A percentile compares a stretch with the other conserved stretches of the same genome.
Conservation (phyloP, 1,140 invertebrate genomes). For the Pararge aegeria region DNA sequence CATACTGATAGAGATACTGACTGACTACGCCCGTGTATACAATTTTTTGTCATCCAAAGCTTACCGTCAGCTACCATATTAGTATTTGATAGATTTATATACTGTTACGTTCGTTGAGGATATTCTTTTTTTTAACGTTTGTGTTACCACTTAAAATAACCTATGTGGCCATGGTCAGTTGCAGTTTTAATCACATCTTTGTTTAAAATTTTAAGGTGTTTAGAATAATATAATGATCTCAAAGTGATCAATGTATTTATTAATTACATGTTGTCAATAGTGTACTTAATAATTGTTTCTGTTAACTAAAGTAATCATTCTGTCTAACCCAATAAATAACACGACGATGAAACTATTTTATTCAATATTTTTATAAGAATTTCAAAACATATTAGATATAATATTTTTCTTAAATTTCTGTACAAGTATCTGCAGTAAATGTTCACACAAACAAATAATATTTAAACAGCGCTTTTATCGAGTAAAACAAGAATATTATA, state of each 20-base stretch:
- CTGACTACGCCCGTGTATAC: slow-evolving; percentile 12
- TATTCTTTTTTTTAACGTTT: slow-evolving; percentile 40
- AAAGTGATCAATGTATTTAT: slow-evolving; percentile 76
- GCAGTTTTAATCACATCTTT: slow-evolving; percentile 39
- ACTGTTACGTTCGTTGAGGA: slow-evolving; percentile 39
- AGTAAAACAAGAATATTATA: background rate
- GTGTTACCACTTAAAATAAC: slow-evolving; percentile 56
- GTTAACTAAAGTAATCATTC: slow-evolving; percentile 7
- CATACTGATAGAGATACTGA: too few species aligned
- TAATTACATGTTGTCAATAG: slow-evolving; percentile 70
- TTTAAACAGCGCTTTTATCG: background rate
- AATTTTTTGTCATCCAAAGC: slow-evolving; percentile 44
- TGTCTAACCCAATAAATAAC: slow-evolving; percentile 1
- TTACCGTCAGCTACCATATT: slow-evolving; percentile 37
- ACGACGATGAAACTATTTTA: slow-evolving; percentile 5
- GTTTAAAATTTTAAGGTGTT: slow-evolving; percentile 63
- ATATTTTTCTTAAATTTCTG: too few species aligned
- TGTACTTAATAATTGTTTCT: slow-evolving; percentile 50
- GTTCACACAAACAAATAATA: background rate
- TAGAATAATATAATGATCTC: slow-evolving; percentile 72
- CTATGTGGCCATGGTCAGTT: slow-evolving; percentile 57
- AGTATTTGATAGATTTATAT: slow-evolving; percentile 44
- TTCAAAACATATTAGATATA: too few species aligned
- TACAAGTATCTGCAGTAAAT: too few species aligned
- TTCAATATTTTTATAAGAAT: too few species aligned